These are phyloP conservation scores for Lepidurus arcticus DNA, from an alignment of 1,140 invertebrate genomes.

Conservation along the genomic window DNA sequence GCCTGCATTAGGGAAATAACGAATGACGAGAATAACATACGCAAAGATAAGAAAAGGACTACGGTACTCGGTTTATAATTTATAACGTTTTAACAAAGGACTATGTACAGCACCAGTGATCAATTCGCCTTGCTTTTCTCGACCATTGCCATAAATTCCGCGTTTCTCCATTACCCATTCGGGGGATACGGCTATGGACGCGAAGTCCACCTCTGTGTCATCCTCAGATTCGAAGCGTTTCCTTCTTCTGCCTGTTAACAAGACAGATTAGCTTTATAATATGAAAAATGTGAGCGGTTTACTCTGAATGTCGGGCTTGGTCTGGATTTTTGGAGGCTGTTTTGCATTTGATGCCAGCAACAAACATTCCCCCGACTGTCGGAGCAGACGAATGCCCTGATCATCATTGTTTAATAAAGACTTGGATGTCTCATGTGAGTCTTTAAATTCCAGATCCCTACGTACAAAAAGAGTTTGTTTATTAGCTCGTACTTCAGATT, in stretches of 20 bases:
- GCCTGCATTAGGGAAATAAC: background rate
- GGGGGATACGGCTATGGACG: slow-evolving; percentile 23
- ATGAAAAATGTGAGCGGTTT: background rate
- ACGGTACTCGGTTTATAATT: background rate
- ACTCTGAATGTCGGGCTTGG: background rate
- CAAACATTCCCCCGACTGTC: background rate
- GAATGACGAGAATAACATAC: background rate
- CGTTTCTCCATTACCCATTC: slow-evolving; percentile 33
- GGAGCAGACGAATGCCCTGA: background rate
- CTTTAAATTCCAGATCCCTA: background rate
- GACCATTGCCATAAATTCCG: slow-evolving; percentile 31
- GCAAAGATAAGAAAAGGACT: background rate
- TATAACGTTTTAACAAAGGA: background rate
- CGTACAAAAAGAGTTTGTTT: background rate
- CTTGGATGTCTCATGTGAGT: background rate
- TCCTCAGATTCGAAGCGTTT: background rate
- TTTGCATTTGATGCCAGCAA: background rate
- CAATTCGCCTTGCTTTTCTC: slow-evolving; percentile 27
- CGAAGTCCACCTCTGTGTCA: slow-evolving; percentile 1
- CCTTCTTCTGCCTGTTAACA: background rate
- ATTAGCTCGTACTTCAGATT: background rate
- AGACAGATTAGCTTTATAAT: background rate
- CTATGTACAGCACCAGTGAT: slow-evolving; percentile 28
- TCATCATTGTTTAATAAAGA: background rate
- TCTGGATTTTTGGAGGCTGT: background rate